Percentiles rank a stretch among this genome's conserved stretches.
These are phyloP conservation scores for Omphaloscelis lunosa DNA, from an alignment of 2,888 invertebrate genomes.

Conservation along the genomic window DNA sequence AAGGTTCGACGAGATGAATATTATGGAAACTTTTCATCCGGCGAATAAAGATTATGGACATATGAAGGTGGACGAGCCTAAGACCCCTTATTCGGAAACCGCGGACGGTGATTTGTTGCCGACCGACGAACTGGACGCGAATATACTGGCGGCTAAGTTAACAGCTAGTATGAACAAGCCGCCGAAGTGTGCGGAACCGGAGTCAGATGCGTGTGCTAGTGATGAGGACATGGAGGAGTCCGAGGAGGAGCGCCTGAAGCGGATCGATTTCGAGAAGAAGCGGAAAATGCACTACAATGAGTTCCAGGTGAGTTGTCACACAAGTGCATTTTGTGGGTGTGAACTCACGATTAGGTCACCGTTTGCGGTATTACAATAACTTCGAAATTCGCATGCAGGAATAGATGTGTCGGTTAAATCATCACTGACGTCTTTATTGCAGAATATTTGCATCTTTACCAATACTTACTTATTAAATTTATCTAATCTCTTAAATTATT, in stretches of 20 bases:
- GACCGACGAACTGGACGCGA: slow-evolving; percentile 92
- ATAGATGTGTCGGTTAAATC: slow-evolving; percentile 6
- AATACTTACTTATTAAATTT: neutral
- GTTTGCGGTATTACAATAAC: slow-evolving; percentile 35
- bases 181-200: slow-evolving; percentile 85
- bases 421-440: slow-evolving; percentile 16
- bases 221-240: slow-evolving; percentile 91
- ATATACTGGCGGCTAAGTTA: slow-evolving; percentile 94
- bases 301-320: slow-evolving; percentile 89
- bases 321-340: slow-evolving; percentile 47
- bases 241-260: slow-evolving; percentile 92
- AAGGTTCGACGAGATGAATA: slow-evolving; percentile 99
- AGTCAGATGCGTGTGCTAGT: slow-evolving; percentile 87
- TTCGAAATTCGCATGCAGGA: slow-evolving; percentile 25
- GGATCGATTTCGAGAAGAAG: slow-evolving; percentile 96
- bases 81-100: slow-evolving; percentile 95
- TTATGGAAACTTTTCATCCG: slow-evolving; percentile 99
- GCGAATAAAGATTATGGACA: slow-evolving; percentile 99
- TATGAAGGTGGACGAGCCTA: slow-evolving; percentile 99
- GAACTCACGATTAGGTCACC: slow-evolving; percentile 60
- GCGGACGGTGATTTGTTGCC: slow-evolving; percentile 91
- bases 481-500: slow-evolving; percentile 22
- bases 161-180: slow-evolving; percentile 89
- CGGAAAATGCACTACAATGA: slow-evolving; percentile 99
- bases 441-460: neutral